Percentiles rank a stretch among this genome's conserved stretches.
phyloP scores from a whole-genome alignment of 2,113 vertebrate genomes.

The Saccopteryx bilineata region DNA sequence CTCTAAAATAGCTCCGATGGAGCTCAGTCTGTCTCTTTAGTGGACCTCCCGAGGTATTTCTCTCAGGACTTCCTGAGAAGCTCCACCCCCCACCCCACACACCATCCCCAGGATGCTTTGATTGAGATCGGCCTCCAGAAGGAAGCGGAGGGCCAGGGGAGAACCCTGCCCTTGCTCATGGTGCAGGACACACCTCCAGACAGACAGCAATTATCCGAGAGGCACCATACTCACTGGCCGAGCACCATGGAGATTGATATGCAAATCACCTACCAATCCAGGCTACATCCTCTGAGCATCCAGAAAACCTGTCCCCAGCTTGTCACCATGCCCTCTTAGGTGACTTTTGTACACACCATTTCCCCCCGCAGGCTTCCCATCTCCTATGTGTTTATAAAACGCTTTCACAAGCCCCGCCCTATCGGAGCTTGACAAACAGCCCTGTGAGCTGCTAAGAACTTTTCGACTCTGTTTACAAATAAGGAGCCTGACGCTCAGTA shows the following conservation, averaged over 20 bases:
- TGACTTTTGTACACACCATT: background rate
- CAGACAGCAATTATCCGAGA: background rate
- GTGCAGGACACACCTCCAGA: background rate
- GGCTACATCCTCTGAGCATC: background rate
- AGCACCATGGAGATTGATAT: background rate
- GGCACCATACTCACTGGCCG: background rate
- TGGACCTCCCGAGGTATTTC: background rate
- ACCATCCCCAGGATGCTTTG: background rate
- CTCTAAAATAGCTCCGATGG: background rate
- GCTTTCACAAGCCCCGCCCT: background rate
- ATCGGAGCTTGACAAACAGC: background rate
- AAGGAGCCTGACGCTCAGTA: background rate
- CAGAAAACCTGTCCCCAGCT: background rate
- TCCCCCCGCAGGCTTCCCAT: background rate
- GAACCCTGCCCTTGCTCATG: background rate
- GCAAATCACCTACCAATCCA: background rate
- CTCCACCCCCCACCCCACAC: background rate
- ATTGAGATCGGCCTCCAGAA: background rate
- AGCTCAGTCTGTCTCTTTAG: background rate
- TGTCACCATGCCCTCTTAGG: background rate
- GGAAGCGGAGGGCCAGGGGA: background rate
- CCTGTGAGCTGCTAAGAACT: background rate
- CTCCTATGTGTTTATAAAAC: constrained; percentile 44
- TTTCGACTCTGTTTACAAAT: background rate
- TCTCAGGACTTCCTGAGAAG: background rate